Conservation (phyloP, 2,113 vertebrate genomes). For the Gorsachius goisagi region DNA sequence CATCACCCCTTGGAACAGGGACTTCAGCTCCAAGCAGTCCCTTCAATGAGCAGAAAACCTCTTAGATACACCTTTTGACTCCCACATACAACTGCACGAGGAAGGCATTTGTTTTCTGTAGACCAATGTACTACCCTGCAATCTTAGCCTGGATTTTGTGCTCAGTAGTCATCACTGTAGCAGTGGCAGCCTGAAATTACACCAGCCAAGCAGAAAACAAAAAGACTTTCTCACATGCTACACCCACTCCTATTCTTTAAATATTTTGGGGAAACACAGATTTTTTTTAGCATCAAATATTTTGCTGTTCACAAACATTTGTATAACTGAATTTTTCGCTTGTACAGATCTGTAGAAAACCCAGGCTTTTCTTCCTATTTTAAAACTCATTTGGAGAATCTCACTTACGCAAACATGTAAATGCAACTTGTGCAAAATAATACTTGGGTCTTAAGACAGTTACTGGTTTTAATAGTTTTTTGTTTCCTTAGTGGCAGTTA, state of each 20-base stretch:
- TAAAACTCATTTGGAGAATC: background rate
- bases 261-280: background rate
- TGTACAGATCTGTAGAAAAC: background rate
- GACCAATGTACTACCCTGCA: background rate
- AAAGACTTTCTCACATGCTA: background rate
- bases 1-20: rapidly evolving
- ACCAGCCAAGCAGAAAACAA: background rate
- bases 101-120: background rate
- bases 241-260: background rate
- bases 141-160: background rate
- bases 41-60: background rate
- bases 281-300: background rate
- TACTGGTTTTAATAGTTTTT: background rate
- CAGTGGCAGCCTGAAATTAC: background rate
- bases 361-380: background rate
- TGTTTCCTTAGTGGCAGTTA: background rate
- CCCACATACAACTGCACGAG: background rate
- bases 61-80: background rate
- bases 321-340: background rate
- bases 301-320: background rate
- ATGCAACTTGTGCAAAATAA: background rate
- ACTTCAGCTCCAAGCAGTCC: background rate
- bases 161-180: background rate
- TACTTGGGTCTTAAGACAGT: background rate
- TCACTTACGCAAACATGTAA: background rate